Conservation (phyloP, 2,113 vertebrate genomes). For the Cyprinodon tularosa region DNA sequence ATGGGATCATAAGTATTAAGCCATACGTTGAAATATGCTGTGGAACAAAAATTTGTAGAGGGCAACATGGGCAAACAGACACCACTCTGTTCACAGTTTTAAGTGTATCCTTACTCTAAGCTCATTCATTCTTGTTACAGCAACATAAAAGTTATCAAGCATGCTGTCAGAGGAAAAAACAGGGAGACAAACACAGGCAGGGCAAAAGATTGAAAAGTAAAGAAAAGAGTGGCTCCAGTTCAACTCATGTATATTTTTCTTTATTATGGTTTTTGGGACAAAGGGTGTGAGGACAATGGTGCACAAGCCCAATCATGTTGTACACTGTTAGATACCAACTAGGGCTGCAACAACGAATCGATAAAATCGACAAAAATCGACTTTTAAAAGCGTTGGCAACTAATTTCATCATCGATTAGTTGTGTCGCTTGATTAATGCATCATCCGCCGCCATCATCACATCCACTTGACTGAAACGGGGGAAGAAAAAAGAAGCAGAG, state of each 20-base stretch:
- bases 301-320: neutral
- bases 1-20: neutral
- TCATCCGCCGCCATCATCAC: too few relatives aligned
- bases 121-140: constrained; percentile 62
- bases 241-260: constrained; percentile 49
- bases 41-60: neutral
- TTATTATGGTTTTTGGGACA: constrained; percentile 49
- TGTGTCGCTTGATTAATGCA: too few relatives aligned
- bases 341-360: too few relatives aligned
- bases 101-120: constrained; percentile 30
- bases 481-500: too few relatives aligned
- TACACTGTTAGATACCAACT: neutral
- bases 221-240: constrained; percentile 27
- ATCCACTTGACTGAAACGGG: too few relatives aligned
- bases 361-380: too few relatives aligned
- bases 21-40: constrained; percentile 17
- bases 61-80: constrained; percentile 6
- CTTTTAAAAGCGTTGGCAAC: too few relatives aligned
- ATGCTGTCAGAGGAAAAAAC: constrained; percentile 30
- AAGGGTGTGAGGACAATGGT: constrained; percentile 7
- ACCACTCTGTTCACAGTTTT: neutral
- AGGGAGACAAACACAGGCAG: constrained; percentile 3
- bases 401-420: too few relatives aligned
- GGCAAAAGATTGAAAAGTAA: constrained; percentile 15
- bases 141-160: constrained; percentile 56